A percentile compares a stretch with the other conserved stretches of the same genome.
Conservation (phyloP, 2,797 vertebrate genomes). For the Phyllotis vaccarum region DNA sequence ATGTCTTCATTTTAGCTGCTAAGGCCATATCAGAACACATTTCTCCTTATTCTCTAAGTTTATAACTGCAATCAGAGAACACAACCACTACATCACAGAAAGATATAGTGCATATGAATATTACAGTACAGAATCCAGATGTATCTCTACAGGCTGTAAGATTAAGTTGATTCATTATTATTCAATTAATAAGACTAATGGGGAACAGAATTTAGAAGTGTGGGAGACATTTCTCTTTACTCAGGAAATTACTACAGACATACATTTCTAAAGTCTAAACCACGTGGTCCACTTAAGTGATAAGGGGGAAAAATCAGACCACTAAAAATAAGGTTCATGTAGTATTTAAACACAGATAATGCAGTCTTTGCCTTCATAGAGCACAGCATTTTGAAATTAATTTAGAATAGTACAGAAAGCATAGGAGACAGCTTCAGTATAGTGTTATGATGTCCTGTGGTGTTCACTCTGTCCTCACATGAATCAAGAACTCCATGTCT, state of each 20-base stretch:
- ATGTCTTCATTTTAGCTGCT: slow-evolving; percentile 77
- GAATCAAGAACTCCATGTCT: slow-evolving; percentile 65
- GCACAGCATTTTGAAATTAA: slow-evolving; percentile 83
- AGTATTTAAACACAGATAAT: slow-evolving; percentile 82
- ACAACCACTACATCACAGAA: slow-evolving; percentile 70
- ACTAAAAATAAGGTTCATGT: slow-evolving; percentile 83
- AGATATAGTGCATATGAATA: slow-evolving; percentile 65
- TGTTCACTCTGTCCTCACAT: not conserved
- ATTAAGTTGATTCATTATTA: slow-evolving; percentile 80
- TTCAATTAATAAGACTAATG: slow-evolving; percentile 83
- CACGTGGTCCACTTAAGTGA: slow-evolving; percentile 21
- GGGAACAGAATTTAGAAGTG: slow-evolving; percentile 68
- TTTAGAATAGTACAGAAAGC: slow-evolving; percentile 83
- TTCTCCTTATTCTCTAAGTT: slow-evolving; percentile 80
- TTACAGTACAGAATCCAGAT: not conserved
- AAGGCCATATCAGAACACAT: slow-evolving; percentile 49
- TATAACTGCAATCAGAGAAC: slow-evolving; percentile 71
- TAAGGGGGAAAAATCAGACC: slow-evolving; percentile 45
- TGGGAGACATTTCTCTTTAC: slow-evolving; percentile 58
- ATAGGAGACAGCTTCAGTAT: slow-evolving; percentile 70
- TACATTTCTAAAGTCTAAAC: slow-evolving; percentile 71
- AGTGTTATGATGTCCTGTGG: slow-evolving; percentile 62
- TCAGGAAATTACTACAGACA: slow-evolving; percentile 81
- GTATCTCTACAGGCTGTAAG: slow-evolving; percentile 63
- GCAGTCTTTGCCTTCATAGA: slow-evolving; percentile 78